Percentiles rank a stretch among this genome's conserved stretches.
These are phyloP conservation scores for Calameuta pallipes DNA, from an alignment of 2,888 invertebrate species.

Conservation along the genomic window DNA sequence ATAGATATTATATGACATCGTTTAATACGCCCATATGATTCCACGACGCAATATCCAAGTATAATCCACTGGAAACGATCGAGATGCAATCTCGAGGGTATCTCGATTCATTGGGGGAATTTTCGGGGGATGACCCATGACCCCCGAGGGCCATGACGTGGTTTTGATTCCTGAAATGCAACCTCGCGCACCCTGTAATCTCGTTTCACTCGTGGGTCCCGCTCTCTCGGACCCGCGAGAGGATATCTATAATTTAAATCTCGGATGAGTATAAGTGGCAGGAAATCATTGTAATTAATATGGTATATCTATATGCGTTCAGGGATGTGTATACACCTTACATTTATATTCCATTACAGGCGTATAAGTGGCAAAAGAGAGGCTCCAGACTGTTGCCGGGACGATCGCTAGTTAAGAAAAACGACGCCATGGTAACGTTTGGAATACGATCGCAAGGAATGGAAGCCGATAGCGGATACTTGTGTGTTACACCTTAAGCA, in stretches of 20 bases:
- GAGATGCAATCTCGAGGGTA: neutral
- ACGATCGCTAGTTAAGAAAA: too few relatives aligned
- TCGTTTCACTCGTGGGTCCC: constrained; percentile 6
- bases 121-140: constrained; percentile 38
- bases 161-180: constrained; percentile 50
- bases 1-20: too few relatives aligned
- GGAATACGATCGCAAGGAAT: too few relatives aligned
- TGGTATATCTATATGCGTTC: constrained; percentile 30
- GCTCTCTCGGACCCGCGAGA: constrained; percentile 10
- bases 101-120: constrained; percentile 23
- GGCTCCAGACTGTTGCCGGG: too few relatives aligned
- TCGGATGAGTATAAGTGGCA: constrained; percentile 48
- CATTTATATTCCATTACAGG: too few relatives aligned
- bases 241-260: constrained; percentile 57
- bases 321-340: too few relatives aligned
- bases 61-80: neutral
- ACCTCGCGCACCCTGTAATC: constrained; percentile 21
- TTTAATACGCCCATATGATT: too few relatives aligned
- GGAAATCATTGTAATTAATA: constrained; percentile 57
- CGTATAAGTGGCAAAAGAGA: too few relatives aligned
- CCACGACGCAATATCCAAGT: too few relatives aligned
- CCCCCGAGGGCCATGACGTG: constrained; percentile 33
- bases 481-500: too few relatives aligned
- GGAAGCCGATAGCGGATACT: too few relatives aligned
- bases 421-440: too few relatives aligned